Evolutionary conservation across 2,113 vertebrate species (phyloP).

Genomic region (Enhydra lutris): DNA sequence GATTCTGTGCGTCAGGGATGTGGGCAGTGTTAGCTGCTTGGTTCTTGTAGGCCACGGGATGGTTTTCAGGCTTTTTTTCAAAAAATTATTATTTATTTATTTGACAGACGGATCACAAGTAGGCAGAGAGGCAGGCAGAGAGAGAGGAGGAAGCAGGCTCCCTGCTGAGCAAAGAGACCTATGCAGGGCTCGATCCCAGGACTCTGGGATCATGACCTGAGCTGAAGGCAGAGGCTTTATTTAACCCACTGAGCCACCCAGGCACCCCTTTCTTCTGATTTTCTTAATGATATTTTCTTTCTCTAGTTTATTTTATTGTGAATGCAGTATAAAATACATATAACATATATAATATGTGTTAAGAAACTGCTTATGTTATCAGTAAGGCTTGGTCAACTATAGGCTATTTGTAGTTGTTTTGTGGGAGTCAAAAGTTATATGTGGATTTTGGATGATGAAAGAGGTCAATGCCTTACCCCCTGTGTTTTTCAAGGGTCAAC

Average conservation of each 20-base stretch:
- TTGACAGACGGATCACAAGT: no score
- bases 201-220: no score
- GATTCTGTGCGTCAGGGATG: background rate
- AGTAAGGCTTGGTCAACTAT: background rate
- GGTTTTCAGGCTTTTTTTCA: background rate
- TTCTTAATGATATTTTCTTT: background rate
- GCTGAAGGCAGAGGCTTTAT: no score
- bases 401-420: background rate
- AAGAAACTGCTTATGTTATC: background rate
- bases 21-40: background rate
- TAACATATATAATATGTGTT: background rate
- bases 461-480: background rate
- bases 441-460: background rate
- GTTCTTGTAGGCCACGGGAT: background rate
- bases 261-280: no score
- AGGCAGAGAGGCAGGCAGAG: no score
- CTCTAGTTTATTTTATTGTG: background rate
- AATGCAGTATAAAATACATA: background rate
- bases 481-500: background rate
- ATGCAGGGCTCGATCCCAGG: no score
- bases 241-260: no score
- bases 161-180: no score
- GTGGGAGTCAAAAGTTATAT: background rate
- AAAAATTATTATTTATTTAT: no score
- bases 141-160: no score